Conservation (phyloP, 2,888 invertebrate genomes). For the Troilus luridus region DNA sequence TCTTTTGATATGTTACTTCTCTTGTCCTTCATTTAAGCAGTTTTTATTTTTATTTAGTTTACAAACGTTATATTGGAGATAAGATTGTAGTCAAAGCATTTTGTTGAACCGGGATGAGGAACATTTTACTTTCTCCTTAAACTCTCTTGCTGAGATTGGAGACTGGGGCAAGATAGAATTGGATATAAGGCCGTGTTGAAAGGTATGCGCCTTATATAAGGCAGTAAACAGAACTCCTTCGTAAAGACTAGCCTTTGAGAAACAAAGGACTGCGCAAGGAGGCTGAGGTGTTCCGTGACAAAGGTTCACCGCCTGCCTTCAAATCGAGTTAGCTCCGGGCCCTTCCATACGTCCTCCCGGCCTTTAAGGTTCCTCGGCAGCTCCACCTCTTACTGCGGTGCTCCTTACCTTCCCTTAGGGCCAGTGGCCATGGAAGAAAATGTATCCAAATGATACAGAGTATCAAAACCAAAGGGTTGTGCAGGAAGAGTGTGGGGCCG, state of each 20-base stretch:
- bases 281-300: slow-evolving; percentile 42
- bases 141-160: not conserved
- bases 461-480: not conserved
- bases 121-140: not conserved
- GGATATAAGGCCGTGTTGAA: not conserved
- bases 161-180: not conserved
- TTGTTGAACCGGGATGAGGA: not conserved
- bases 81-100: not conserved
- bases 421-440: not conserved
- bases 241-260: slow-evolving; percentile 1
- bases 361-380: not conserved
- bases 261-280: slow-evolving; percentile 17
- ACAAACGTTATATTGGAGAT: not conserved
- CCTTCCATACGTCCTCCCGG: not conserved
- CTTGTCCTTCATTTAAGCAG: too few relatives aligned
- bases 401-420: not conserved
- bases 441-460: not conserved
- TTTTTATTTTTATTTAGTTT: not conserved
- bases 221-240: slow-evolving; percentile 35
- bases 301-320: slow-evolving; percentile 12
- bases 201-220: slow-evolving; percentile 26
- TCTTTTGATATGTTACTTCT: too few relatives aligned
- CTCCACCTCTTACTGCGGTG: not conserved
- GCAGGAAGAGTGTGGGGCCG: not conserved
- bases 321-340: slow-evolving; percentile 8